Conservation (phyloP, 1,140 invertebrate genomes). For the Arctopsyche grandis region DNA sequence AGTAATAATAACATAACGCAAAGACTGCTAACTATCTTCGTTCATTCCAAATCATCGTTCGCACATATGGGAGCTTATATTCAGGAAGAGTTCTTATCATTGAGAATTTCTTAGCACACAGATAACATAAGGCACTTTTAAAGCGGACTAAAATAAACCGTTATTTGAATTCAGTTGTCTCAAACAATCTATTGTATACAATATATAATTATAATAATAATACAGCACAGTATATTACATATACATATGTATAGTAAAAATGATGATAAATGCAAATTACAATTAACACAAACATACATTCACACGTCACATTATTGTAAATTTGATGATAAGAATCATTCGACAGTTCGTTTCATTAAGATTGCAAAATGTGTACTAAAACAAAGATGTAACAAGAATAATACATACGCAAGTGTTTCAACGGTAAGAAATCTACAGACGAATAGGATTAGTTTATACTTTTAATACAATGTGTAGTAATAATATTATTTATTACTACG, state of each 20-base stretch:
- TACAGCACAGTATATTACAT: no score
- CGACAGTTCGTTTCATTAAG: no score
- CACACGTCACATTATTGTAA: not conserved
- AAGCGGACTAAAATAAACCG: conserved; percentile 35
- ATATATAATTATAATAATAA: no score
- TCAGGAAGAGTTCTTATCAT: conserved; percentile 29
- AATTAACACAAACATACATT: not conserved
- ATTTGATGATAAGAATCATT: no score
- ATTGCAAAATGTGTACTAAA: no score
- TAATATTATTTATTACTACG: no score
- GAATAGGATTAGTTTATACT: no score
- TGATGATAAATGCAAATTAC: conserved; percentile 20
- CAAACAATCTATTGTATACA: not conserved
- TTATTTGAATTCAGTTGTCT: conserved; percentile 10
- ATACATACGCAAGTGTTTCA: no score
- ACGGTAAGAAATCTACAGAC: no score
- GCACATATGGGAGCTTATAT: not conserved
- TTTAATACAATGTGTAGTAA: no score
- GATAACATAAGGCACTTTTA: conserved; percentile 40
- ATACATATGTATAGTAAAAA: not conserved
- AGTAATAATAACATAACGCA: not conserved
- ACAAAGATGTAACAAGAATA: no score
- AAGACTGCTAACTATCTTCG: not conserved
- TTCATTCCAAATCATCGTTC: not conserved
- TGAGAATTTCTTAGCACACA: conserved; percentile 30